These are phyloP conservation scores for Tenthredo mesomela DNA, from an alignment of 2,888 invertebrate genomes.

Conservation along the genomic window DNA sequence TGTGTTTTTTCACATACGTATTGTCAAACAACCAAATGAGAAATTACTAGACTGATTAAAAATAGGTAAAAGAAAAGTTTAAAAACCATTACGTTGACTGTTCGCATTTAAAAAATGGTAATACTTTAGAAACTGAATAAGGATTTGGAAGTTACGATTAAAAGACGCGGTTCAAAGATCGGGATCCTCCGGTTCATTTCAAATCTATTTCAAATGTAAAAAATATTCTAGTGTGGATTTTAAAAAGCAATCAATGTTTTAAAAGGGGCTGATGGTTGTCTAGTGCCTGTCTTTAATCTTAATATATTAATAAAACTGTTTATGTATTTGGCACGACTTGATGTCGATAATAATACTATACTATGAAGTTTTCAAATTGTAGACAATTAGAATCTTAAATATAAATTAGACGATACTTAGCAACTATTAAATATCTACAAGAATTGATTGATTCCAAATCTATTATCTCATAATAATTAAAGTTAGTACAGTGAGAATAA, in stretches of 20 bases:
- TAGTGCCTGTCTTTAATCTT: slow-evolving; percentile 9
- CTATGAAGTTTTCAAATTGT: slow-evolving; percentile 15
- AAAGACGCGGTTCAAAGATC: neutral
- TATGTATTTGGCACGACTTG: neutral
- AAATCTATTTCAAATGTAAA: neutral
- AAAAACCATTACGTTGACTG: neutral
- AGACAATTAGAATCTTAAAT: slow-evolving; percentile 12
- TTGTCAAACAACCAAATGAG: slow-evolving; percentile 4
- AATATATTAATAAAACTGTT: slow-evolving; percentile 2
- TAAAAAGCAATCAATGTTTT: slow-evolving; percentile 37
- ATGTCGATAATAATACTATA: slow-evolving; percentile 27
- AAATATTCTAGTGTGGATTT: neutral
- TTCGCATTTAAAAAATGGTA: neutral
- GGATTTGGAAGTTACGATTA: neutral
- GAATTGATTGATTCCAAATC: slow-evolving; percentile 9
- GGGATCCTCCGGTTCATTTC: neutral
- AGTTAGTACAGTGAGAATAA: slow-evolving; percentile 3
- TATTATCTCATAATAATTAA: slow-evolving; percentile 25
- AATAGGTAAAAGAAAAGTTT: neutral
- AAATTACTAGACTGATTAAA: neutral
- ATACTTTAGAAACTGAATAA: neutral
- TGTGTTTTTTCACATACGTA: neutral
- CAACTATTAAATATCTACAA: neutral
- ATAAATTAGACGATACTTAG: slow-evolving; percentile 1
- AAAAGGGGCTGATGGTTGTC: slow-evolving; percentile 8